Evolutionary conservation across 1,140 invertebrate genomes (phyloP).

Genomic region (Lepidotrigona ventralis): DNA sequence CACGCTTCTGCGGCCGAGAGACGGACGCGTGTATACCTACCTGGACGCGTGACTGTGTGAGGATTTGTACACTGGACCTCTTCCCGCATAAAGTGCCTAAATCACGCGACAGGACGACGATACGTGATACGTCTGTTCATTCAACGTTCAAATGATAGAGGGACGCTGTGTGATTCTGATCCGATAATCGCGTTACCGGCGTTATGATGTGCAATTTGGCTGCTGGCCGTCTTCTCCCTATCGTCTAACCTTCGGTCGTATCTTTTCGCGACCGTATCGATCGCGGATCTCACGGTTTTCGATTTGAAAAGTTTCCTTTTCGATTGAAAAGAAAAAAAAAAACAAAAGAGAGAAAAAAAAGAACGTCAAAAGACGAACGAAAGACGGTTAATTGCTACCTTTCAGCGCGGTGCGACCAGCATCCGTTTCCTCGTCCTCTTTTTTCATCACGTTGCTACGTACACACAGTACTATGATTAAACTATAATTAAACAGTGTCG

Average conservation of each 20-base stretch:
- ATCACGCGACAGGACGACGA: conserved; percentile 50
- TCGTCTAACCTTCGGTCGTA: background rate
- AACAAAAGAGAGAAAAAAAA: too few relatives aligned
- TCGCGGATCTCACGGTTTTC: too few relatives aligned
- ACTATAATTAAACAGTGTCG: background rate
- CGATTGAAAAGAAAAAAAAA: too few relatives aligned
- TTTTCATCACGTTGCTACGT: too few relatives aligned
- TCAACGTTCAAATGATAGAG: conserved; percentile 43
- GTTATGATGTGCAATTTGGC: conserved; percentile 1
- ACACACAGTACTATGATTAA: background rate
- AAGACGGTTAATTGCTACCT: too few relatives aligned
- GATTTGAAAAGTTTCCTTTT: too few relatives aligned
- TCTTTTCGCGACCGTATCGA: background rate
- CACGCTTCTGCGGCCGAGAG: conserved; percentile 41
- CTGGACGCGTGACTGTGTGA: conserved; percentile 40
- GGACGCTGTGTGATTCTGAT: conserved; percentile 53
- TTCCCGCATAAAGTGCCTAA: conserved; percentile 39
- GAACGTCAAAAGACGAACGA: too few relatives aligned
- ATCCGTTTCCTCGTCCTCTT: too few relatives aligned
- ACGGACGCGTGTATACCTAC: conserved; percentile 33
- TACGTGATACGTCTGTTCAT: conserved; percentile 56
- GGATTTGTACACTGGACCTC: conserved; percentile 26
- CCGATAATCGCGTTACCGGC: conserved; percentile 58
- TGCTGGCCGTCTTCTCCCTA: too few relatives aligned
- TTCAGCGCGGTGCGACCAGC: too few relatives aligned